These are phyloP conservation scores for Diarsia brunnea DNA, from an alignment of 2,888 invertebrate genomes.

Conservation along the genomic window DNA sequence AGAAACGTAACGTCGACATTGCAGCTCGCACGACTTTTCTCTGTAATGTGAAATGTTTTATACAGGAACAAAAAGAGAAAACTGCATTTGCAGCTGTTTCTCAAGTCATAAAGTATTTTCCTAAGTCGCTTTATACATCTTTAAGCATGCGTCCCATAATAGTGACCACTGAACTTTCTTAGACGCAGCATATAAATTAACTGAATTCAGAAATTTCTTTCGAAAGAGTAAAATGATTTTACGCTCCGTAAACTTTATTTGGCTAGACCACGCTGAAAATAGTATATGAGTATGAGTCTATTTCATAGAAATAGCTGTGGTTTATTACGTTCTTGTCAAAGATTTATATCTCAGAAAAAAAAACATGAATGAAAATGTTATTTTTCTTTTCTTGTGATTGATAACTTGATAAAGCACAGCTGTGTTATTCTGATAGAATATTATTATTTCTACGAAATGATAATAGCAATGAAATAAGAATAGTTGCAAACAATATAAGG, in stretches of 20 bases:
- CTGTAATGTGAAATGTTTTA: constrained; percentile 43
- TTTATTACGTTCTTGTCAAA: constrained; percentile 15
- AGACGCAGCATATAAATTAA: constrained; percentile 39
- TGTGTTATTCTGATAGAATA: constrained; percentile 5
- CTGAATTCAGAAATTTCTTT: not conserved
- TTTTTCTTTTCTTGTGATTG: constrained; percentile 16
- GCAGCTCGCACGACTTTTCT: constrained; percentile 28
- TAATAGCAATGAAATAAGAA: not conserved
- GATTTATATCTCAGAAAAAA: constrained; percentile 7
- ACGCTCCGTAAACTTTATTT: not conserved
- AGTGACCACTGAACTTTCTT: constrained; percentile 8
- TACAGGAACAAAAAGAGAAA: constrained; percentile 35
- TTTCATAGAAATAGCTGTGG: not conserved
- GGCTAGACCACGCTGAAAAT: not conserved
- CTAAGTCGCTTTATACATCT: constrained; percentile 34
- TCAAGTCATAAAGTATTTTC: constrained; percentile 19
- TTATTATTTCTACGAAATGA: too few species aligned
- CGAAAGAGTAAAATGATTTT: constrained; percentile 25
- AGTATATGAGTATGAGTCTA: constrained; percentile 22
- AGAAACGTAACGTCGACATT: constrained; percentile 18
- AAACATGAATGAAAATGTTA: not conserved
- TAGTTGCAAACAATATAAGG: not conserved
- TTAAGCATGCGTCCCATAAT: constrained; percentile 32
- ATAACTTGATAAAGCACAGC: constrained; percentile 2
- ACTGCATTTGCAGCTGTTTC: constrained; percentile 37